These are phyloP conservation scores for Meiosimyza decipiens DNA, from an alignment of 2,888 invertebrate species.

Conservation along the genomic window DNA sequence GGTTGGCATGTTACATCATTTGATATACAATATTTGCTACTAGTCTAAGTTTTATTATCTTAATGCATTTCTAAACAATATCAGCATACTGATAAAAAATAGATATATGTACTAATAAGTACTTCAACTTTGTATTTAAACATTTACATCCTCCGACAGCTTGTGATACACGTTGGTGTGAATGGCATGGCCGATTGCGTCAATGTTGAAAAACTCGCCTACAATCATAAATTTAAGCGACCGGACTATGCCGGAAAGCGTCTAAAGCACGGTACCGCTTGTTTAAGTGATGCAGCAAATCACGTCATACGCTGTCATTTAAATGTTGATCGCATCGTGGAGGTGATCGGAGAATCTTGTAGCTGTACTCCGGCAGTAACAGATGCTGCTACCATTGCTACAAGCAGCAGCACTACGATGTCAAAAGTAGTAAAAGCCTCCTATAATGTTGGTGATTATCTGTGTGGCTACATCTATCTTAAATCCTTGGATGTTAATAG, in stretches of 20 bases:
- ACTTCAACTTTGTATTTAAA: neutral
- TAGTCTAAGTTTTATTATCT: too few species aligned
- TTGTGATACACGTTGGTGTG: constrained; percentile 66
- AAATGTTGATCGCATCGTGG: constrained; percentile 67
- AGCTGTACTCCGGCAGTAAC: constrained; percentile 46
- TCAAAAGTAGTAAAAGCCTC: constrained; percentile 49
- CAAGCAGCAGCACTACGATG: neutral
- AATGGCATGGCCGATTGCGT: constrained; percentile 59
- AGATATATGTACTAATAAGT: neutral
- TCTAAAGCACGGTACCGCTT: constrained; percentile 50
- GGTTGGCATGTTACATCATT: constrained; percentile 63
- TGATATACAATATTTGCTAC: neutral
- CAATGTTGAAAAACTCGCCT: constrained; percentile 62
- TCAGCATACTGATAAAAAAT: too few species aligned
- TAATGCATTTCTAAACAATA: too few species aligned
- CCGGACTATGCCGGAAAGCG: constrained; percentile 59
- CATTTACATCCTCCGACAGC: constrained; percentile 42
- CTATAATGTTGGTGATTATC: constrained; percentile 70
- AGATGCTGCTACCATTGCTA: constrained; percentile 20
- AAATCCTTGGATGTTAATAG: constrained; percentile 74
- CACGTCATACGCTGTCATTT: constrained; percentile 55
- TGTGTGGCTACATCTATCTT: constrained; percentile 83
- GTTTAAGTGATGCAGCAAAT: constrained; percentile 50
- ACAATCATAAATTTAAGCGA: constrained; percentile 62
- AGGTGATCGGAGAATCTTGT: constrained; percentile 54